Conservation (phyloP, 53 echinoderm and acorn worm species). For the Luidia sarsii region DNA sequence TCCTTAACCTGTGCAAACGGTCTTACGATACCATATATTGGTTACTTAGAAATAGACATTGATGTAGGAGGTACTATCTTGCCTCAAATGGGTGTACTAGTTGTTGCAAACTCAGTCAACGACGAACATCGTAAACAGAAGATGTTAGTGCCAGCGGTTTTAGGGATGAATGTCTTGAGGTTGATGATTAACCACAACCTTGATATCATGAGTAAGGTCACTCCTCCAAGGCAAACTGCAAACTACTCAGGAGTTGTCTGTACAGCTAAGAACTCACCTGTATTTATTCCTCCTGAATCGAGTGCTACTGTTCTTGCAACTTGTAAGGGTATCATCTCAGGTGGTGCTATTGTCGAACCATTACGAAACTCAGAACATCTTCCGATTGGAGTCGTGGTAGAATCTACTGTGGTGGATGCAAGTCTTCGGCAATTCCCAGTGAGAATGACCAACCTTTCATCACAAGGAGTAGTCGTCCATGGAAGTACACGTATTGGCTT, state of each 20-base stretch:
- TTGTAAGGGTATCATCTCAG: too few species aligned
- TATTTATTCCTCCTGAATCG: neutral
- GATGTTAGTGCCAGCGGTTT: neutral
- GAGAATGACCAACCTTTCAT: too few species aligned
- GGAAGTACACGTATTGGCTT: too few species aligned
- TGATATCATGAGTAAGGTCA: neutral
- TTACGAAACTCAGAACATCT: too few species aligned
- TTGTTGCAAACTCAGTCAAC: neutral
- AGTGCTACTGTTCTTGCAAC: too few species aligned
- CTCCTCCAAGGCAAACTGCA: neutral
- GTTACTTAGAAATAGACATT: neutral
- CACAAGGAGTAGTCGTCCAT: too few species aligned
- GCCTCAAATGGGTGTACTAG: neutral
- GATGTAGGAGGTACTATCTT: constrained; percentile 1
- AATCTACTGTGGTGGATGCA: too few species aligned
- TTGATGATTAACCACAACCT: neutral
- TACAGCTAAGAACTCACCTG: neutral
- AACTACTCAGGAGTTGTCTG: neutral
- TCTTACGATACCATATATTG: constrained; percentile 3
- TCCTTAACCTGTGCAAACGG: constrained; percentile 8
- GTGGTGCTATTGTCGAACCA: too few species aligned
- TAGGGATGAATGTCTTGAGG: constrained; percentile 4
- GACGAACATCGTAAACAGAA: constrained; percentile 1
- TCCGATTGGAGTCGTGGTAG: too few species aligned
- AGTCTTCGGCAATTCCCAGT: too few species aligned